Evolutionary conservation across 2,113 vertebrate genomes (phyloP).

Genomic region (Nothocercus julius): DNA sequence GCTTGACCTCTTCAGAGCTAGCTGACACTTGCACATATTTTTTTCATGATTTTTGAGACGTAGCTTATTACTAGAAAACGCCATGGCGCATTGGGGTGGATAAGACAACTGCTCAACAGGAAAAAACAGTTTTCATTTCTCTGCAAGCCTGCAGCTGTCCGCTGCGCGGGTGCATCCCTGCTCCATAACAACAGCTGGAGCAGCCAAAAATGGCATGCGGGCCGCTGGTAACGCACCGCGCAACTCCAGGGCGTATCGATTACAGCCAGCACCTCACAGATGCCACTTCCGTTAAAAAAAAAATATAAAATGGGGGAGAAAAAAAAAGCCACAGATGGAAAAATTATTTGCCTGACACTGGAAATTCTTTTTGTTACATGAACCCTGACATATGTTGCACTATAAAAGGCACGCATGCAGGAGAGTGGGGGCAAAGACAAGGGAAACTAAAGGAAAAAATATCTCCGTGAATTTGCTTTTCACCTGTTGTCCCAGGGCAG

Average conservation of each 20-base stretch:
- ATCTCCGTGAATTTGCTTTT: conserved; percentile 10
- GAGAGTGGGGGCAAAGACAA: background rate
- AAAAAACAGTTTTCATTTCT: conserved; percentile 64
- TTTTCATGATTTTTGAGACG: background rate
- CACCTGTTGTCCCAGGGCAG: conserved; percentile 57
- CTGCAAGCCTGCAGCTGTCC: conserved; percentile 76
- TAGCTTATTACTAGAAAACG: conserved; percentile 6
- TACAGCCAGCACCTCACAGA: conserved; percentile 71
- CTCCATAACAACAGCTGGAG: conserved; percentile 79
- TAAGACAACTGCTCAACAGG: conserved; percentile 68
- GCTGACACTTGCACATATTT: background rate
- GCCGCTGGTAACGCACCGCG: conserved; percentile 40
- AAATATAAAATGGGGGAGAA: background rate
- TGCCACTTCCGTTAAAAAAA: conserved; percentile 72
- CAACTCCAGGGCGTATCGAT: conserved; percentile 51
- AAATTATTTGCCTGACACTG: conserved; percentile 71
- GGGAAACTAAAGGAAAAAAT: conserved; percentile 32
- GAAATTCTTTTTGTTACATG: conserved; percentile 69
- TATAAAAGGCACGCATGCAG: conserved; percentile 18
- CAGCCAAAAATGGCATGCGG: conserved; percentile 38
- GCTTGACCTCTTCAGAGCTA: background rate
- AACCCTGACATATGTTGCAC: conserved; percentile 47
- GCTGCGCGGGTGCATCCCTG: conserved; percentile 55
- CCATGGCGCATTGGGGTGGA: background rate
- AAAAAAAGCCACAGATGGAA: conserved; percentile 64